These are phyloP conservation scores for Clanis bilineata DNA, from an alignment of 2,888 invertebrate genomes.

Conservation along the genomic window DNA sequence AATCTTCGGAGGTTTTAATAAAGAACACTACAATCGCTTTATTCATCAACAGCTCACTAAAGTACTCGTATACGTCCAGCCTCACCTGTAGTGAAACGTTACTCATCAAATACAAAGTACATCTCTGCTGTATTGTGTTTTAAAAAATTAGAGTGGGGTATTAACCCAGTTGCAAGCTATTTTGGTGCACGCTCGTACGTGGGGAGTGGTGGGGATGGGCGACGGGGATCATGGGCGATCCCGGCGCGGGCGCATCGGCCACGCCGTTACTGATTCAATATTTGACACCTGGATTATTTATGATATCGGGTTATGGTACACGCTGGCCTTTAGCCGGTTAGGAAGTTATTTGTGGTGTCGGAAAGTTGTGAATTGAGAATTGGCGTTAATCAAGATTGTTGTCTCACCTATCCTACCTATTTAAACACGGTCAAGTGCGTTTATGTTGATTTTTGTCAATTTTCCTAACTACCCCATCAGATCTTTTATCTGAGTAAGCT, in stretches of 20 bases:
- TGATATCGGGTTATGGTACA: constrained; percentile 2
- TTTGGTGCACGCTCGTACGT: constrained; percentile 39
- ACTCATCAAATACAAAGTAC: constrained; percentile 10
- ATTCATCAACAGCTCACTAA: neutral
- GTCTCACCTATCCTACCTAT: too few species aligned
- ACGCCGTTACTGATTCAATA: constrained; percentile 8
- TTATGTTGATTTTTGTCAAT: too few species aligned
- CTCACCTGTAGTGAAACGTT: constrained; percentile 1
- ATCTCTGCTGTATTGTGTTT: constrained; percentile 30
- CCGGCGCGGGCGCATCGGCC: constrained; percentile 22
- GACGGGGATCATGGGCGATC: constrained; percentile 26
- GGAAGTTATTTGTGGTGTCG: neutral
- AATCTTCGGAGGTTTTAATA: too few species aligned
- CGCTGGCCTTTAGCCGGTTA: neutral
- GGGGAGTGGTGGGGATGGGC: constrained; percentile 22
- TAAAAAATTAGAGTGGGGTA: constrained; percentile 49
- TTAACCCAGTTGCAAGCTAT: constrained; percentile 66
- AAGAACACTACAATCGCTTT: too few species aligned
- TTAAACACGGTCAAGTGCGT: too few species aligned
- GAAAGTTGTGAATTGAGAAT: too few species aligned
- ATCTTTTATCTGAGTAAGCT: too few species aligned
- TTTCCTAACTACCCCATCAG: too few species aligned
- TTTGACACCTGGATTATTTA: constrained; percentile 17
- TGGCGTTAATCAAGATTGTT: too few species aligned
- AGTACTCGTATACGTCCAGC: neutral